These are phyloP conservation scores for Mizuhopecten yessoensis DNA, from an alignment of 1,140 invertebrate genomes.

Conservation along the genomic window DNA sequence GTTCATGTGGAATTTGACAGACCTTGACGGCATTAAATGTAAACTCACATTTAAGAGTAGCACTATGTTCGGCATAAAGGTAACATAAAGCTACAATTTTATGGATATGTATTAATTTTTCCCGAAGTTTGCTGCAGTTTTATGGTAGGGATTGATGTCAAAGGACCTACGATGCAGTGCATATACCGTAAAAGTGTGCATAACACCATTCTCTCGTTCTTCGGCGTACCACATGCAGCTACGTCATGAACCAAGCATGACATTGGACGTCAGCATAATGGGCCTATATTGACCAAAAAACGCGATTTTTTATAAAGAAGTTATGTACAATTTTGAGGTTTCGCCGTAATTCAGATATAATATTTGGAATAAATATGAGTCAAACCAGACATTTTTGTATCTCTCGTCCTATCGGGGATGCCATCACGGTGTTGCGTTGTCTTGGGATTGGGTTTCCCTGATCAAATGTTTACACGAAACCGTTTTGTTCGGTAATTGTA, in stretches of 20 bases:
- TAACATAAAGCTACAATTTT: background rate
- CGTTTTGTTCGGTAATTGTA: background rate
- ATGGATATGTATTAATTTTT: constrained; percentile 36
- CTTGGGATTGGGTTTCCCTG: background rate
- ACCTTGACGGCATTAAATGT: background rate
- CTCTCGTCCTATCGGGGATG: background rate
- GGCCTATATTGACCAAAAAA: no score
- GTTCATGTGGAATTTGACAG: constrained; percentile 20
- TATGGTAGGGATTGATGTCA: background rate
- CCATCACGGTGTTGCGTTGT: background rate
- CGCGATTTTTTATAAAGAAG: no score
- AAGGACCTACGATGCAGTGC: background rate
- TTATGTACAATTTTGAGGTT: no score
- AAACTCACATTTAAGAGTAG: background rate
- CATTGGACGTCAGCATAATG: background rate
- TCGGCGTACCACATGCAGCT: background rate
- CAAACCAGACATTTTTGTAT: background rate
- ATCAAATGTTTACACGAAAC: background rate
- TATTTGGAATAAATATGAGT: background rate
- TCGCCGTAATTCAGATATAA: no score
- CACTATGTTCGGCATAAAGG: background rate
- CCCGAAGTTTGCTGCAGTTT: background rate
- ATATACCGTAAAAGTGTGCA: background rate
- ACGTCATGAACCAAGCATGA: background rate
- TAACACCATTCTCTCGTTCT: background rate